Evolutionary conservation across 2,113 vertebrate genomes (phyloP).

Genomic region (Leucopsar rothschildi): DNA sequence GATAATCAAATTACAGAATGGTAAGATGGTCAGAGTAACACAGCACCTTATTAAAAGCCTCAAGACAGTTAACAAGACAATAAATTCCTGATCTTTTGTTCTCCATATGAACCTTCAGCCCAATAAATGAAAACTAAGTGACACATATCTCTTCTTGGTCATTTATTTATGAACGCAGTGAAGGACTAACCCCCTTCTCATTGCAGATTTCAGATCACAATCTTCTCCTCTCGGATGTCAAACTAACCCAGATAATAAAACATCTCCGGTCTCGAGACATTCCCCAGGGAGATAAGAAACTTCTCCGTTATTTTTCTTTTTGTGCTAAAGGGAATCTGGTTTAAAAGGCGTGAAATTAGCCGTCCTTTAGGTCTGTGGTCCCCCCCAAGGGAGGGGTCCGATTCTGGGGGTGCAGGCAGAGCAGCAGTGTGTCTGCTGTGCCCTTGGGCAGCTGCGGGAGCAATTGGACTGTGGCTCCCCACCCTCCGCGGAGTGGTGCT

Average conservation of each 20-base stretch:
- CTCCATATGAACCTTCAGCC: neutral
- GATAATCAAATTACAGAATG: slow-evolving; percentile 34
- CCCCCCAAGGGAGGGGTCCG: neutral
- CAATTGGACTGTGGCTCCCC: neutral
- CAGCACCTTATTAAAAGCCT: slow-evolving; percentile 33
- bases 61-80: slow-evolving; percentile 35
- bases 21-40: neutral
- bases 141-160: neutral
- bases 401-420: neutral
- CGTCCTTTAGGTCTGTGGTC: neutral
- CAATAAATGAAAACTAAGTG: neutral
- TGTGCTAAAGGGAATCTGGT: neutral
- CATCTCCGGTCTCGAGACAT: neutral
- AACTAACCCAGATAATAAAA: slow-evolving; percentile 37
- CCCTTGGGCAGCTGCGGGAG: slow-evolving; percentile 4
- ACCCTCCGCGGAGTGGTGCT: rapidly evolving
- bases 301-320: neutral
- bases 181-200: neutral
- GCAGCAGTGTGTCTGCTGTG: neutral
- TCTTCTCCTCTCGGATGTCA: slow-evolving; percentile 34
- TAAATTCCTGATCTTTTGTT: slow-evolving; percentile 20
- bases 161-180: slow-evolving; percentile 39
- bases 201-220: slow-evolving; percentile 20
- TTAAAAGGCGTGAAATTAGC: neutral
- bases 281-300: neutral